phyloP scores from a whole-genome alignment of 1,140 invertebrate genomes.

The Chironomus tepperi region DNA sequence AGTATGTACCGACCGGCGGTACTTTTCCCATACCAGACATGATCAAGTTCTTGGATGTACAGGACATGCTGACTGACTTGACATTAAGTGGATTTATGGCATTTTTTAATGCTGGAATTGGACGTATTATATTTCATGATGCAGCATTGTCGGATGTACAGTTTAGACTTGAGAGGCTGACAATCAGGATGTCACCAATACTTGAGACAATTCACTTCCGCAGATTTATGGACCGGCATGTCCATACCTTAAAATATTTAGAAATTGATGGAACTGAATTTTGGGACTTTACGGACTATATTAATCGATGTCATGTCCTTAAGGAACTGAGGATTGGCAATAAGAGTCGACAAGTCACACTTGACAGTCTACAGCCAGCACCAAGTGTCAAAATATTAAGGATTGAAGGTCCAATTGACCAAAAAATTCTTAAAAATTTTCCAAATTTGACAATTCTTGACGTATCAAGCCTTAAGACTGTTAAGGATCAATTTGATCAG shows the following conservation, averaged over 20 bases:
- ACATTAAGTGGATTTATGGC: background rate
- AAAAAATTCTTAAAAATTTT: background rate
- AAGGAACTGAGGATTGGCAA: background rate
- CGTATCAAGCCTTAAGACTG: background rate
- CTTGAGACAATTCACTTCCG: background rate
- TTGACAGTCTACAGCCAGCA: background rate
- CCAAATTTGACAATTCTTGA: conserved; percentile 1
- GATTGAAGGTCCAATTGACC: background rate
- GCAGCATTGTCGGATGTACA: background rate
- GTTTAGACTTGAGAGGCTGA: background rate
- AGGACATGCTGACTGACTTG: background rate
- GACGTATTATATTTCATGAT: background rate
- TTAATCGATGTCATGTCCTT: background rate
- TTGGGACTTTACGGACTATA: background rate
- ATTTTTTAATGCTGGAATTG: conserved; percentile 2
- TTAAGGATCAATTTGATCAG: background rate
- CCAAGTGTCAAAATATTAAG: background rate
- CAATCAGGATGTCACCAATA: background rate
- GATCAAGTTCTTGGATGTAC: background rate
- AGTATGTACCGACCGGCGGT: background rate
- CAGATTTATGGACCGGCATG: background rate
- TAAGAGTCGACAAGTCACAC: background rate
- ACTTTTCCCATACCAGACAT: background rate
- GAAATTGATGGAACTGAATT: background rate
- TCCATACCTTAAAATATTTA: background rate